A percentile compares a stretch with the other conserved stretches of the same genome.
These are phyloP conservation scores for Tachyglossus aculeatus DNA, from an alignment of 2,797 vertebrate species.

Conservation along the genomic window DNA sequence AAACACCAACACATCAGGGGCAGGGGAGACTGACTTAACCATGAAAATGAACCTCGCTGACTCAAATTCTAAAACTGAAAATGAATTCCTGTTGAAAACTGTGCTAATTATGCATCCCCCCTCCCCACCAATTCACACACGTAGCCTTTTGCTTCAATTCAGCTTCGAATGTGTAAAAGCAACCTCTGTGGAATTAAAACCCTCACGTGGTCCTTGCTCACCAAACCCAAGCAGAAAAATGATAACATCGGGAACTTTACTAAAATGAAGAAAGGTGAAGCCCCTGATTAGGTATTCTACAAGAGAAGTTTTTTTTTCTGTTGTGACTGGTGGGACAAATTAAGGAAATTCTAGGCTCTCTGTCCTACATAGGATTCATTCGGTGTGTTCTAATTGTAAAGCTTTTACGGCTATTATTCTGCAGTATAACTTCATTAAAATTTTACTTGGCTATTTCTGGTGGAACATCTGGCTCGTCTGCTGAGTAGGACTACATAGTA, in stretches of 20 bases:
- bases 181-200: background rate
- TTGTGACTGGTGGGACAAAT: slow-evolving; percentile 17
- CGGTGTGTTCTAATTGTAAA: slow-evolving; percentile 14
- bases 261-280: background rate
- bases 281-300: background rate
- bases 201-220: background rate
- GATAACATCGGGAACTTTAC: background rate
- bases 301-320: background rate
- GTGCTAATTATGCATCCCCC: background rate
- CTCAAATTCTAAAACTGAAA: background rate
- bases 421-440: slow-evolving; percentile 27
- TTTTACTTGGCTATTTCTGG: slow-evolving; percentile 15
- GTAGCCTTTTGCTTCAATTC: slow-evolving; percentile 8
- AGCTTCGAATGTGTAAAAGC: background rate
- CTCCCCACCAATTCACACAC: too few species aligned
- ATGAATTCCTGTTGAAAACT: background rate
- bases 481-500: background rate
- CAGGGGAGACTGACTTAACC: background rate
- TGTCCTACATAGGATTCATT: slow-evolving; percentile 17
- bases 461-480: slow-evolving; percentile 35
- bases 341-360: background rate
- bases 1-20: background rate
- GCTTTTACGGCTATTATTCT: slow-evolving; percentile 14
- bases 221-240: background rate
- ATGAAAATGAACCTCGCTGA: background rate